Evolutionary conservation across 1,140 invertebrate genomes (phyloP).

Genomic region (Nilaparvata lugens): DNA sequence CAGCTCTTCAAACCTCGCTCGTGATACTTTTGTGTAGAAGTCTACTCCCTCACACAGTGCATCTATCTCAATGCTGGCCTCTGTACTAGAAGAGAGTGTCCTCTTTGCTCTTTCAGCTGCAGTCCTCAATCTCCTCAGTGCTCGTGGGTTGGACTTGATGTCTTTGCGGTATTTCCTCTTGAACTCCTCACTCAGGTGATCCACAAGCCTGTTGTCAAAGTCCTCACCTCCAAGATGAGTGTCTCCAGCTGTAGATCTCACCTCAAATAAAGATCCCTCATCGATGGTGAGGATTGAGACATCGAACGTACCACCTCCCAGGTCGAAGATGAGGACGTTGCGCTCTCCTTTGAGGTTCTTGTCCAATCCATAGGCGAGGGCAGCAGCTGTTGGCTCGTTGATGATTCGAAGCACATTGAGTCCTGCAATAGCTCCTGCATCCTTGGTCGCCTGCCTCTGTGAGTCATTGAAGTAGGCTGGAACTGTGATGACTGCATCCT

Average conservation of each 20-base stretch:
- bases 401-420: slow-evolving; percentile 77
- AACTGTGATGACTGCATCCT: slow-evolving; percentile 45
- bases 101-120: slow-evolving; percentile 52
- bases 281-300: slow-evolving; percentile 81
- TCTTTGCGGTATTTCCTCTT: slow-evolving; percentile 44
- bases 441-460: slow-evolving; percentile 55
- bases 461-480: slow-evolving; percentile 65
- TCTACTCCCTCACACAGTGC: slow-evolving; percentile 47
- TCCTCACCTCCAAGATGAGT: slow-evolving; percentile 69
- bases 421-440: slow-evolving; percentile 53
- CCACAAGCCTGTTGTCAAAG: slow-evolving; percentile 73
- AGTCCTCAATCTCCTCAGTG: slow-evolving; percentile 50
- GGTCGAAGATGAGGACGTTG: slow-evolving; percentile 63
- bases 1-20: slow-evolving; percentile 53
- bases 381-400: slow-evolving; percentile 66
- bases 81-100: slow-evolving; percentile 45
- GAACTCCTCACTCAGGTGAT: slow-evolving; percentile 51
- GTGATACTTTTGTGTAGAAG: slow-evolving; percentile 48
- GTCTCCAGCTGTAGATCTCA: slow-evolving; percentile 67
- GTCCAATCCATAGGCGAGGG: slow-evolving; percentile 67
- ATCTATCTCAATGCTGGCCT: slow-evolving; percentile 47
- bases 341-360: slow-evolving; percentile 64
- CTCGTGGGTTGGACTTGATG: slow-evolving; percentile 37
- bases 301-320: slow-evolving; percentile 71
- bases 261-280: slow-evolving; percentile 72